phyloP scores from a whole-genome alignment of 2,888 invertebrate species.

The Clepsis dumicolana region DNA sequence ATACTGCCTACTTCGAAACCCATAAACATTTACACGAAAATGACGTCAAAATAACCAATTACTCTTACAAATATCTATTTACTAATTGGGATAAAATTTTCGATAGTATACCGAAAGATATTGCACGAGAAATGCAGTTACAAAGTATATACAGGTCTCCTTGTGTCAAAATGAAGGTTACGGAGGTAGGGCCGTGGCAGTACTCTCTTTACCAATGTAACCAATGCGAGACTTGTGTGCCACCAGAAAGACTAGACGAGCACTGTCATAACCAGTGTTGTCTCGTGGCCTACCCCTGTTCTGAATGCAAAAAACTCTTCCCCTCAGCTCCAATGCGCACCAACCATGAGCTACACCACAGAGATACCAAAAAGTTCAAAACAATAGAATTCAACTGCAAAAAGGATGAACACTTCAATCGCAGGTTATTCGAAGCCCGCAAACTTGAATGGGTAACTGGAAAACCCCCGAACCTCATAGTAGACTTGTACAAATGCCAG shows the following conservation, averaged over 20 bases:
- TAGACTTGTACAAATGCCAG: neutral
- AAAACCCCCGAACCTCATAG: too few species aligned
- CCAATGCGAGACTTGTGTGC: conserved; percentile 5
- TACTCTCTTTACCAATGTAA: neutral
- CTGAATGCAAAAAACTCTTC: neutral
- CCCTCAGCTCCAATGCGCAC: neutral
- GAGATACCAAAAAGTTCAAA: neutral
- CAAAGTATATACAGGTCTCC: neutral
- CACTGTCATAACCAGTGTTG: neutral
- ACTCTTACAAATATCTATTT: conserved; percentile 4
- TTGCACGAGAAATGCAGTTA: neutral
- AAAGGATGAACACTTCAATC: conserved; percentile 1
- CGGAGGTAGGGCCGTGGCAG: neutral
- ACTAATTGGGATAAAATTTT: conserved; percentile 5
- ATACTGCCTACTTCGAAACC: neutral
- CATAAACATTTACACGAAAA: conserved; percentile 8
- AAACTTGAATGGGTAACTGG: neutral
- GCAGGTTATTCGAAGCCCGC: neutral
- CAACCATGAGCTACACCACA: neutral
- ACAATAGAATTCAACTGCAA: neutral
- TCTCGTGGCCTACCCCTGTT: neutral
- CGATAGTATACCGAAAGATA: neutral
- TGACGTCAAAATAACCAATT: neutral
- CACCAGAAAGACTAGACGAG: neutral
- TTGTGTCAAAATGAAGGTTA: neutral